Conservation (phyloP, 2,113 vertebrate genomes). For the Penelope pileata region DNA sequence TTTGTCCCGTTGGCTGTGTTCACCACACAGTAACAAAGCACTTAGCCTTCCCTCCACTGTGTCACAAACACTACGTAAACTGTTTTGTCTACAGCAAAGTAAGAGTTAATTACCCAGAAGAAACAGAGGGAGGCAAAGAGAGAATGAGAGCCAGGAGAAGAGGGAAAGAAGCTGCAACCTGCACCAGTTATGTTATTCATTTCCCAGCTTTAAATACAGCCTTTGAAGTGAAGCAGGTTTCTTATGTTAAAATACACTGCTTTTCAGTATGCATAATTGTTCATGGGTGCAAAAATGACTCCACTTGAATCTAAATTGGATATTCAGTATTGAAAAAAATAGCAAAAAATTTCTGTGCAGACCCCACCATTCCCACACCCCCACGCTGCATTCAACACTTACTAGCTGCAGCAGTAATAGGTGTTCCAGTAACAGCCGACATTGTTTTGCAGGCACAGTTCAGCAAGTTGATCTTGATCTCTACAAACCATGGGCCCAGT, state of each 20-base stretch:
- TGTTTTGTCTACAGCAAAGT: neutral
- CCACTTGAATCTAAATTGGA: neutral
- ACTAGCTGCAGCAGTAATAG: neutral
- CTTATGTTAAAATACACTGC: neutral
- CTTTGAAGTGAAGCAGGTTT: conserved; percentile 9
- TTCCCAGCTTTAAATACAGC: conserved; percentile 27
- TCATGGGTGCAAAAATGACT: neutral
- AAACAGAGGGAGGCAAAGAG: neutral
- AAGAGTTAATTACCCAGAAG: neutral
- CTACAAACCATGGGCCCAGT: neutral
- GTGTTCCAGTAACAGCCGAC: neutral
- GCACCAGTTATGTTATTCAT: neutral
- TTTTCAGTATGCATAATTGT: neutral
- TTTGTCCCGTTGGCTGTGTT: neutral
- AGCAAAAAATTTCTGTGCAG: neutral
- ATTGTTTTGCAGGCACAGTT: neutral
- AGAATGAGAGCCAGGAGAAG: neutral
- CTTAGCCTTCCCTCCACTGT: neutral
- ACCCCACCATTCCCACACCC: neutral
- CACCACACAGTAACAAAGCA: neutral
- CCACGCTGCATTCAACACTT: neutral
- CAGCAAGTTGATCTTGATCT: neutral
- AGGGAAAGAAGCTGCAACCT: neutral
- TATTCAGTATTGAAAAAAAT: neutral
- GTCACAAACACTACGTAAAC: neutral